Base-by-base conservation (phyloP, 37 sponge, comb jelly and placozoan genomes). In the Cladorhizidae sp. region DNA sequence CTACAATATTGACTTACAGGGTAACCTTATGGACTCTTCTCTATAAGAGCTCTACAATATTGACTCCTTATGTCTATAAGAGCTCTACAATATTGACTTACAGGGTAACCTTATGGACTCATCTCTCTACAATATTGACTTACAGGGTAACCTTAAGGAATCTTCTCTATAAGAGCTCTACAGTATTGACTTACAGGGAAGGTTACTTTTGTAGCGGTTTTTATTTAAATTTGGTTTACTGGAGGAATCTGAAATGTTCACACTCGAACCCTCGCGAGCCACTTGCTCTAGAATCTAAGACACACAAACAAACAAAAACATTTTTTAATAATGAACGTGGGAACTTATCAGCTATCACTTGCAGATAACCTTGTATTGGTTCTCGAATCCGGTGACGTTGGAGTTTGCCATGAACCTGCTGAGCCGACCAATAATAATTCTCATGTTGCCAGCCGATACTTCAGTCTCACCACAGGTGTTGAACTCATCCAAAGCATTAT, bases 401-500 rank as follows among this genome's bases (percentile, higher is more conserved):
- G 25, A 41, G 28, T 36, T 63, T 35, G 26, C 3, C 11, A 57
- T 70, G 2, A 22, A 23, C 40, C 73, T 76, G 41, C 55, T 35
- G 50, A 92, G 70, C 28, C 57, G 40, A 69, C 80, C 80, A 18
- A 94, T 84, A 37, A 21, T 55, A 28, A 62, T 71, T 54, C 85
- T 84, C 57, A 91, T 35, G 64, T 84, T 70, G 32, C 64, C 39
- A 21, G 70, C 76, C 18, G 74, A 38, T n/a, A 91, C 77, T 57
- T 84, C 79, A 23, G 95, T 95, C 45, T 95, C 87, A 25, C 93
- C 93, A 83, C 95, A 93, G 28, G 67, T 65, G 12, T 88, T 72
- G 31, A 79, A 59, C 84, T 95, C 95, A 57, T 78, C 74, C 67
- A 95, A 50, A 67, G 93, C 90, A 79, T 95, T 93, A 79, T 95